Evolutionary conservation across 2,113 vertebrate species (phyloP), one percentile per base, ranked within the genome.

Genomic region (Pagrus major): DNA sequence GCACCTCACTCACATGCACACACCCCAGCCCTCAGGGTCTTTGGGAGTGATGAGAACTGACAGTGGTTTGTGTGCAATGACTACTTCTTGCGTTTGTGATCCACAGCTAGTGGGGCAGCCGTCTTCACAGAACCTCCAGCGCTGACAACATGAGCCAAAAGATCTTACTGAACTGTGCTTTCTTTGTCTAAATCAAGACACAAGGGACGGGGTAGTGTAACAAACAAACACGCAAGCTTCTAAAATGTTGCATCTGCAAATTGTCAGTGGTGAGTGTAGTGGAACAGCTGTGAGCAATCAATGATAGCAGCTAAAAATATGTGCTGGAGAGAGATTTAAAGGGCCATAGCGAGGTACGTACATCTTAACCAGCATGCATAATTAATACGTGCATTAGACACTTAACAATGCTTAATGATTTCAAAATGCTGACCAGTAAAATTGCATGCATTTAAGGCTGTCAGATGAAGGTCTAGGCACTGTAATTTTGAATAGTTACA

Each of bases 1-100:
- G 89, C 90, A 86, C 88, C 91, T 93, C 89, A 78, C 91, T 93
- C 90, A 81, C 91, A 93, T 85, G 88, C 93, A 90, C 93, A 90
- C 86, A 84, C 85, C 71, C 78, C 65, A 79, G 81, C 89, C 85
- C 88, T 89, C 78, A 2, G 91, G 89, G 91, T 89, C 75, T 88
- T 37, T 73, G 81, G 88, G 89, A 92, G 84, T 91, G 90, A 93
- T 93, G 87, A 90, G 91, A 93, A 80, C 90, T 93, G 92, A 93
- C 92, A 93, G 90, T 84, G 86, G 88, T 91, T 88, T 91, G 86
- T 90, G 90, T 78, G 86, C 81, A 83, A 86, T 84, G 90, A 92
- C 90, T 92, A 81, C 86, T 83, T 65, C 80, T 66, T n/a, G 73
- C 74, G 90, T 89, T 91, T 87, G 88, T 84, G 90, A 91, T 88